phyloP scores from a whole-genome alignment of 2,888 invertebrate genomes.

The Podabrus alpinus region DNA sequence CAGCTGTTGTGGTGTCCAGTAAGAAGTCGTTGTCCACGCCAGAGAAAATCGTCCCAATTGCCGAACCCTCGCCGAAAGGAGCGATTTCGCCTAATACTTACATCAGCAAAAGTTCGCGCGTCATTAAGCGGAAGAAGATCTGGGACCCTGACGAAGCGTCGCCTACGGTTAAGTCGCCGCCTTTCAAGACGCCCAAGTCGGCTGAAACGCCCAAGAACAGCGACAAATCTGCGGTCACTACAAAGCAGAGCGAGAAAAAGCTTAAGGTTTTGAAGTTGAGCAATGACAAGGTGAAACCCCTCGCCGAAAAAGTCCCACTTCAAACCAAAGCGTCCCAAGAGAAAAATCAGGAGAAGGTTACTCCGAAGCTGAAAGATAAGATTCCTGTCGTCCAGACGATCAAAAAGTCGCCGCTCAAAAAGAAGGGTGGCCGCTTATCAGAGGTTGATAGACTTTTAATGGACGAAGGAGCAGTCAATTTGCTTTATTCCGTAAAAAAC shows the following conservation, averaged over 20 bases:
- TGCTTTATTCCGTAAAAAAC: slow-evolving; percentile 77
- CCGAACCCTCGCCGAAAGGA: slow-evolving; percentile 19
- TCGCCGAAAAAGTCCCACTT: neutral
- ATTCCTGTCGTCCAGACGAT: neutral
- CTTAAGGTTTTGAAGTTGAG: neutral
- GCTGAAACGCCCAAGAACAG: neutral
- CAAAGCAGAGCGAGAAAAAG: neutral
- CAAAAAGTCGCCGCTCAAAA: slow-evolving; percentile 10
- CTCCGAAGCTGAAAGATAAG: neutral
- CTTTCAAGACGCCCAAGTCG: slow-evolving; percentile 2
- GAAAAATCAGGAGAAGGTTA: neutral
- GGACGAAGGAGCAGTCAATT: slow-evolving; percentile 86
- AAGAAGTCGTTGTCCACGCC: neutral
- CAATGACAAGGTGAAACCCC: neutral
- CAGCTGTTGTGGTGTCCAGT: neutral
- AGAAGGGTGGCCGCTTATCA: slow-evolving; percentile 51
- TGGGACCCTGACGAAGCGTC: slow-evolving; percentile 70
- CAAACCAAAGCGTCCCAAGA: neutral
- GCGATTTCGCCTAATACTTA: slow-evolving; percentile 42
- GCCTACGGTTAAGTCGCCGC: slow-evolving; percentile 3
- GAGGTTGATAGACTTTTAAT: slow-evolving; percentile 79
- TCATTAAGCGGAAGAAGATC: slow-evolving; percentile 74
- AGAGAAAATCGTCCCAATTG: neutral
- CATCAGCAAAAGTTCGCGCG: slow-evolving; percentile 57
- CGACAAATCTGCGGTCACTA: neutral